These are phyloP conservation scores for Neodiprion virginianus DNA, from an alignment of 1,140 invertebrate genomes.

Conservation along the genomic window DNA sequence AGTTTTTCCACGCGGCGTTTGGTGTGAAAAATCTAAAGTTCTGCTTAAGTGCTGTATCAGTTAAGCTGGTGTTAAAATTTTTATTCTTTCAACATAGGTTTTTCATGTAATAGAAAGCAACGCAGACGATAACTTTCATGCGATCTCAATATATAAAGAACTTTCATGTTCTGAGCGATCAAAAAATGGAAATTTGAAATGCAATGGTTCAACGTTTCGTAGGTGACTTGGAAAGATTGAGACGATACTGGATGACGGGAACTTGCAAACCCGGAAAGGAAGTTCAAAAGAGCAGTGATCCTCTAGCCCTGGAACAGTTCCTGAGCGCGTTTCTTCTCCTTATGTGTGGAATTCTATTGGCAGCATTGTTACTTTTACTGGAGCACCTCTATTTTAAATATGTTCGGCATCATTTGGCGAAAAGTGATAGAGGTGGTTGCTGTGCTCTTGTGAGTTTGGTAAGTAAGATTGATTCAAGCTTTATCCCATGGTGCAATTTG, in stretches of 20 bases:
- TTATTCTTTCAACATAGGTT: no score
- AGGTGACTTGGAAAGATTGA: slow-evolving; percentile 91
- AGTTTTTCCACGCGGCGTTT: no score
- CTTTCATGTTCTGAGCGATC: neutral
- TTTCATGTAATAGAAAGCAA: no score
- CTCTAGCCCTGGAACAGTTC: slow-evolving; percentile 95
- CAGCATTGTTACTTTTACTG: slow-evolving; percentile 82
- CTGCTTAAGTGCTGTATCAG: no score
- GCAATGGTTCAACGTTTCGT: slow-evolving; percentile 20
- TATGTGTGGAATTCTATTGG: slow-evolving; percentile 90
- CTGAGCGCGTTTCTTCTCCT: slow-evolving; percentile 95
- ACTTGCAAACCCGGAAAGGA: slow-evolving; percentile 93
- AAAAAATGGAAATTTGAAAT: no score
- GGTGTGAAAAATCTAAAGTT: no score
- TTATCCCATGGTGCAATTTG: neutral
- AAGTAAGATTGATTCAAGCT: slow-evolving; percentile 43
- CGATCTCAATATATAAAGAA: neutral
- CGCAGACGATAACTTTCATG: no score
- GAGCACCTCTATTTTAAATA: slow-evolving; percentile 96
- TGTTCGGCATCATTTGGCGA: slow-evolving; percentile 84
- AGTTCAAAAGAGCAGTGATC: slow-evolving; percentile 88
- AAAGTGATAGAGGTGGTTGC: slow-evolving; percentile 86
- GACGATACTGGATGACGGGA: slow-evolving; percentile 97
- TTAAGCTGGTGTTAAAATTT: no score
- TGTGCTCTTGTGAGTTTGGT: slow-evolving; percentile 90